phyloP scores from a whole-genome alignment of 2,113 vertebrate species.

The Mus pahari region DNA sequence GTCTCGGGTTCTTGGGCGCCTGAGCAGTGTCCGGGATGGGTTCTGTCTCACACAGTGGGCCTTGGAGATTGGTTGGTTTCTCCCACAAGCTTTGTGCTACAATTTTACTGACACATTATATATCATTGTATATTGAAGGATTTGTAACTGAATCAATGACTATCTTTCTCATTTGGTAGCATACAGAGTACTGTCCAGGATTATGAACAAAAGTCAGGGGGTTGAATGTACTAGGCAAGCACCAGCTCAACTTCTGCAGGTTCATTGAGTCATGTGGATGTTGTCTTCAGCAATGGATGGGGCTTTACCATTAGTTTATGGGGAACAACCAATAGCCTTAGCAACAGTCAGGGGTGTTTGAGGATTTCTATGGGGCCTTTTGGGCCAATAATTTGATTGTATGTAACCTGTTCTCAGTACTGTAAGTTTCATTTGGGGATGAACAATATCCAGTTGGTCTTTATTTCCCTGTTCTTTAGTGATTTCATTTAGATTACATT shows the following conservation, averaged over 20 bases:
- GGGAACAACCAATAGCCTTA: background rate
- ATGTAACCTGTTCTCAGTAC: background rate
- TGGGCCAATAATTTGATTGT: background rate
- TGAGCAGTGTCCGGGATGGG: background rate
- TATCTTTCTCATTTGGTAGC: background rate
- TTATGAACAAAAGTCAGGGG: background rate
- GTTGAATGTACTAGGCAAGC: background rate
- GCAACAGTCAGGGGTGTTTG: background rate
- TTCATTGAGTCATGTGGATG: background rate
- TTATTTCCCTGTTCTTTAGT: background rate
- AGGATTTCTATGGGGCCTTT: background rate
- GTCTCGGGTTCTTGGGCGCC: background rate
- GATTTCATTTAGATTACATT: background rate
- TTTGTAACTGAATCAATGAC: background rate
- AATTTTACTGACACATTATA: background rate
- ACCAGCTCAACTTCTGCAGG: background rate
- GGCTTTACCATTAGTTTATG: background rate
- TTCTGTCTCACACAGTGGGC: background rate
- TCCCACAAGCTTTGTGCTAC: background rate
- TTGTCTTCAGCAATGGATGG: background rate
- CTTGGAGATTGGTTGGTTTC: background rate
- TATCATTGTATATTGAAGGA: background rate
- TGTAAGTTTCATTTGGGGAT: background rate
- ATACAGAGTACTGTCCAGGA: background rate
- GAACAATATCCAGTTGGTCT: background rate